Conservation (phyloP, 2,797 vertebrate genomes). For the Myotis pilosus region DNA sequence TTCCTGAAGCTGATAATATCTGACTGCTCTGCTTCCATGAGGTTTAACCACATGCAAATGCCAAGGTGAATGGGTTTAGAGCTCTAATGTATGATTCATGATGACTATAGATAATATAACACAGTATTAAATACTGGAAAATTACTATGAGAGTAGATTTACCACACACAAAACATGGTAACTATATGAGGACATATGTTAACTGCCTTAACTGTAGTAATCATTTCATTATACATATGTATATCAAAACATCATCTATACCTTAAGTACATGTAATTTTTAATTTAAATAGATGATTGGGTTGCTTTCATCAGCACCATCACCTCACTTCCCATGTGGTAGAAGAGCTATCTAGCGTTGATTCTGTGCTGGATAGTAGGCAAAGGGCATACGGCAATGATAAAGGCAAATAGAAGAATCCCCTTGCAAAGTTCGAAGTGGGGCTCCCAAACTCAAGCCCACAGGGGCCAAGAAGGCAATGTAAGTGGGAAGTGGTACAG, state of each 20-base stretch:
- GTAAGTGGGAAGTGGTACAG: background rate
- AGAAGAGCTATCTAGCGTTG: background rate
- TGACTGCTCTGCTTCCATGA: background rate
- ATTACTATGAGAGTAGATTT: background rate
- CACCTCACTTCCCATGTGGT: background rate
- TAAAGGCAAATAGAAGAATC: background rate
- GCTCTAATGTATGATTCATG: background rate
- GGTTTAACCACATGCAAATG: background rate
- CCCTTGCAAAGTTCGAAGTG: background rate
- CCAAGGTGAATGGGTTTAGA: background rate
- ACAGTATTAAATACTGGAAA: background rate
- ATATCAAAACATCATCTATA: background rate
- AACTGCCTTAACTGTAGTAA: background rate
- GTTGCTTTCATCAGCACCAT: background rate
- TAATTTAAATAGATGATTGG: background rate
- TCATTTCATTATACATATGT: background rate
- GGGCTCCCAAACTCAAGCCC: background rate
- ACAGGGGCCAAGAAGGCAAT: background rate
- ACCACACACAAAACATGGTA: background rate
- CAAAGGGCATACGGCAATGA: background rate
- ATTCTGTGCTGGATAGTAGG: background rate
- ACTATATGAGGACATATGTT: background rate
- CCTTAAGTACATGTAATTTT: background rate
- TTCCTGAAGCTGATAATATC: background rate
- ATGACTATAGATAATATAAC: background rate